Evolutionary conservation across 2,797 vertebrate species (phyloP).

Genomic region (Tangara arthus): DNA sequence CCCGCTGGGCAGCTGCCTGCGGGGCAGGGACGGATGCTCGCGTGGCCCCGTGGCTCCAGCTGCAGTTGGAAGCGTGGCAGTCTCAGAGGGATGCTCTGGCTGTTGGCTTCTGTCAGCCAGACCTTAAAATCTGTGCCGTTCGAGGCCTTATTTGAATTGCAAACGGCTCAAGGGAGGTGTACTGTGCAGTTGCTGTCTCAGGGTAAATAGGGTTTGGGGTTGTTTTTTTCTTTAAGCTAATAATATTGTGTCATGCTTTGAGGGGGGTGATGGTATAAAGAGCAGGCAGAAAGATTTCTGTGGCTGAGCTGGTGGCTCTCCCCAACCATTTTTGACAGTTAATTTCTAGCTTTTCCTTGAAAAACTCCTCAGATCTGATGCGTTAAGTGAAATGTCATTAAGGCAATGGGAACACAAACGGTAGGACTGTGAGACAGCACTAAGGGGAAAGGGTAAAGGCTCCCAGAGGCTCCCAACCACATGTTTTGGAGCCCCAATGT

Average conservation of each 20-base stretch:
- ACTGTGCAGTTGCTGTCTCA: background rate
- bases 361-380: background rate
- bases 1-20: background rate
- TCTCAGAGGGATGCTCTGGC: slow-evolving; percentile 41
- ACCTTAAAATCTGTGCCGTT: background rate
- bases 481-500: background rate
- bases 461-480: background rate
- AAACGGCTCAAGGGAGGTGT: background rate
- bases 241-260: background rate
- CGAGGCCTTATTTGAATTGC: slow-evolving; percentile 21
- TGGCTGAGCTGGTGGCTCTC: background rate
- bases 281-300: background rate
- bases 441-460: background rate
- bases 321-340: background rate
- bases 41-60: background rate
- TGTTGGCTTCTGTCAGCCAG: slow-evolving; percentile 26
- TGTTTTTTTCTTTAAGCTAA: background rate
- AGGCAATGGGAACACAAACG: background rate
- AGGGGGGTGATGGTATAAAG: background rate
- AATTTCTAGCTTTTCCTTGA: slow-evolving; percentile 18
- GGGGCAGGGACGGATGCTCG: background rate
- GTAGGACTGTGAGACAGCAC: background rate
- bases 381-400: background rate
- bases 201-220: background rate
- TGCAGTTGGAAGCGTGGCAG: background rate